These are phyloP conservation scores for Smithornis capensis DNA, from an alignment of 2,113 vertebrate genomes.

Conservation along the genomic window DNA sequence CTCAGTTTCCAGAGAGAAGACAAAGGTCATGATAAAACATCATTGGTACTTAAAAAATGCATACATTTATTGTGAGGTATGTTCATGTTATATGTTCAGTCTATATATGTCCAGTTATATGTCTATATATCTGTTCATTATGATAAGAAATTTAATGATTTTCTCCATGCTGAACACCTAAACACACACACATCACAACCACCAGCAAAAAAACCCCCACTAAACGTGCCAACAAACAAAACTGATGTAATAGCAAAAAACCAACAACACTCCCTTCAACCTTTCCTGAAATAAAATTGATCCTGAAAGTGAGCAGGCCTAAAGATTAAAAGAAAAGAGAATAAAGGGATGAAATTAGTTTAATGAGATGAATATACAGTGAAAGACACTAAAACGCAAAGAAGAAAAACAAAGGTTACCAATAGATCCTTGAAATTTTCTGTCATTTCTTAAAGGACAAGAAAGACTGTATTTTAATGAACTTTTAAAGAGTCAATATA, in stretches of 20 bases:
- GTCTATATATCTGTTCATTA: background rate
- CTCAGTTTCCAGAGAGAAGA: background rate
- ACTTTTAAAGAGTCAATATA: background rate
- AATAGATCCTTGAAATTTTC: background rate
- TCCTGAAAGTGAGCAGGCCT: background rate
- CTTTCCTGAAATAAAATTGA: background rate
- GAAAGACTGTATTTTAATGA: background rate
- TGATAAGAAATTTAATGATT: background rate
- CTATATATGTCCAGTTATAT: no score
- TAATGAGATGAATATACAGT: background rate
- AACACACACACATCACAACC: rapidly evolving
- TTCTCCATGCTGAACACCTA: background rate
- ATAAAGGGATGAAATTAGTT: background rate
- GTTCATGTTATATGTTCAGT: background rate
- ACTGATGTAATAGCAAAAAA: background rate
- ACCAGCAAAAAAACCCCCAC: rapidly evolving
- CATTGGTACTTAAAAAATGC: background rate
- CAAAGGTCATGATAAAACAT: background rate
- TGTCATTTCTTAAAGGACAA: background rate
- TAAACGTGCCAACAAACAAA: background rate
- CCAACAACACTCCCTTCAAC: background rate
- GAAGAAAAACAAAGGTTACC: background rate
- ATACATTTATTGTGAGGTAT: background rate
- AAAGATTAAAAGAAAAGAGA: background rate
- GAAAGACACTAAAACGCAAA: background rate